phyloP scores from a whole-genome alignment of 2,113 vertebrate genomes.

The Xiphophorus maculatus region DNA sequence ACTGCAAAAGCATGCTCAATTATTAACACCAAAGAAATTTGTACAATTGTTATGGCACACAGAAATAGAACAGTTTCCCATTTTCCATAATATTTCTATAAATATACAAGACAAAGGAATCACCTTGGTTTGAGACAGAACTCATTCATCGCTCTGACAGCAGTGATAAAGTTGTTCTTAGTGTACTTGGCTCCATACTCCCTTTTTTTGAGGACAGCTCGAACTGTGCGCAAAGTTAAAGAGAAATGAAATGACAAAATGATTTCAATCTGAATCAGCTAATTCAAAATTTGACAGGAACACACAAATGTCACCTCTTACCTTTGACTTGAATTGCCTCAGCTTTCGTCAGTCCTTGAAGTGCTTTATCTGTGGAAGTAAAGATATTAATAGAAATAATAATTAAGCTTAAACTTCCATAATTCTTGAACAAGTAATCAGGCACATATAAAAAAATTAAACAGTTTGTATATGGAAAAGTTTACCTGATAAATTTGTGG shows the following conservation, averaged over 20 bases:
- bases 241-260: neutral
- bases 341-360: conserved; percentile 56
- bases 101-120: neutral
- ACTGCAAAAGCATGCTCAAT: conserved; percentile 43
- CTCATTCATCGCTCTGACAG: conserved; percentile 97
- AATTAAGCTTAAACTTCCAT: neutral
- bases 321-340: conserved; percentile 84
- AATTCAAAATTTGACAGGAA: neutral
- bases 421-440: neutral
- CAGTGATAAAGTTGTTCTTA: conserved; percentile 98
- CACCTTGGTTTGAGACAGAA: conserved; percentile 99
- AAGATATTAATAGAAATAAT: neutral
- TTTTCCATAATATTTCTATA: too few relatives aligned
- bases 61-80: neutral
- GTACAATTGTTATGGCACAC: neutral
- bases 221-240: conserved; percentile 79
- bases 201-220: conserved; percentile 96
- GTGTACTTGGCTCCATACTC: conserved; percentile 97
- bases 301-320: conserved; percentile 35
- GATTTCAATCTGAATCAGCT: neutral
- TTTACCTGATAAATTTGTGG: conserved; percentile 54
- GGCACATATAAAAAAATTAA: too few relatives aligned
- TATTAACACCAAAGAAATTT: conserved; percentile 43
- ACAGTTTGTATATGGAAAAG: neutral
- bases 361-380: conserved; percentile 28